Evolutionary conservation across 2,113 vertebrate species (phyloP), one percentile per base, ranked within the genome.

Genomic region (Elachura formosa): DNA sequence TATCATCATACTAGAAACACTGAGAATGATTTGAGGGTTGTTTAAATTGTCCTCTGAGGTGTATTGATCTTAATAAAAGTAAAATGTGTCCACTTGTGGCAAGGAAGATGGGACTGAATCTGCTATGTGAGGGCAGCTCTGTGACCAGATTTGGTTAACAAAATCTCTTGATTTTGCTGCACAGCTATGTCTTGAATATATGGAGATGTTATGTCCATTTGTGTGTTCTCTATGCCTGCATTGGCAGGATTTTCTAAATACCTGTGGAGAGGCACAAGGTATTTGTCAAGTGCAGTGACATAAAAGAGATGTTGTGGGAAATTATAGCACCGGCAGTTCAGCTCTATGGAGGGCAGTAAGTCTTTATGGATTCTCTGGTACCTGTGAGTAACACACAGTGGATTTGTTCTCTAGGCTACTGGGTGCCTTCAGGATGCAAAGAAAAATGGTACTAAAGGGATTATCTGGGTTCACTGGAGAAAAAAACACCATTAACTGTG

Each of bases 221-320:
- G 25, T 94, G 56, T 49, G 46, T 56, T 85, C 43, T 75, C 51
- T 45, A 2, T 84, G 59, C 72, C 66, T 93, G 40, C 55, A 38
- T 12, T 88, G 86, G 61, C 41, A 88, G 55, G 58, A 72, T 94
- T 92, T 93, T 89, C 82, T 71, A 59, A 92, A 90, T 87, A 93
- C 87, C 74, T 90, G 82, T 87, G 87, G 82, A 93, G 91, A 87
- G 72, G 84, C 87, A 83, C 75, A 85, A 94, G 40, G 59, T 86
- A 80, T 90, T 91, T 93, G 81, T 96, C 93, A 94, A 90, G 77
- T 71, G 45, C 68, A 67, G 81, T 87, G 88, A 75, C 78, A 93
- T 88, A 76, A 94, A 94, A 96, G 90, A 87, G 88, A 62, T 87
- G 84, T 93, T 1, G 11, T 90, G 75, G 76, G 80, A 94, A 96